Percentiles rank a stretch among this genome's conserved stretches.
These are phyloP conservation scores for Macaca mulatta DNA, from an alignment of 2,113 vertebrate species.

Conservation along the genomic window DNA sequence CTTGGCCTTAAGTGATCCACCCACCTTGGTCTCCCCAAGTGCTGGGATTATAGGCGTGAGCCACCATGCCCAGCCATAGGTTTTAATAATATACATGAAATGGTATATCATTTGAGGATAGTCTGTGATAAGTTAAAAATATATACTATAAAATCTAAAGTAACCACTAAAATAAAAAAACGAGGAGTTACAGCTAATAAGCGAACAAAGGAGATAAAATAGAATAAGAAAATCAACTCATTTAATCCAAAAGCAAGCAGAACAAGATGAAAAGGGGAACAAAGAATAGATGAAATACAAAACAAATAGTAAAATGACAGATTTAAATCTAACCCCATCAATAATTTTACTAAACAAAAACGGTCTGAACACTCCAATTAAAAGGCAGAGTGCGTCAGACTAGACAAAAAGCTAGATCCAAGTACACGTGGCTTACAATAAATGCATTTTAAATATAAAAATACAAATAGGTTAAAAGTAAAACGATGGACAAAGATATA, in stretches of 20 bases:
- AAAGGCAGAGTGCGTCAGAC: neutral
- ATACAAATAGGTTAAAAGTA: neutral
- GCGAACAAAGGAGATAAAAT: neutral
- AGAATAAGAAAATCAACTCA: neutral
- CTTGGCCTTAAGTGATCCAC: too few relatives aligned
- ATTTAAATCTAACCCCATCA: neutral
- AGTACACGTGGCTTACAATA: neutral
- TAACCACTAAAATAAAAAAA: neutral
- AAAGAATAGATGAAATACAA: neutral
- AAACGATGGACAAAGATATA: neutral
- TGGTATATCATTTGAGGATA: neutral
- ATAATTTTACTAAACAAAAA: neutral
- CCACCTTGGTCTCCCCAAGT: too few relatives aligned
- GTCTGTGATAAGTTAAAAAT: neutral
- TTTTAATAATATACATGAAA: neutral
- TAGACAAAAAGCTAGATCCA: neutral
- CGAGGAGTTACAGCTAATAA: neutral
- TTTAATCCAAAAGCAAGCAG: neutral
- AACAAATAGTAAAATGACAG: neutral
- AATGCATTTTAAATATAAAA: neutral
- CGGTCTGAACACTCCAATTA: neutral
- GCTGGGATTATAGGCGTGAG: too few relatives aligned
- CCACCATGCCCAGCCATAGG: too few relatives aligned
- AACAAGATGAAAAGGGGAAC: neutral
- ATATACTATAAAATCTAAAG: neutral